phyloP scores from a whole-genome alignment of 1,140 invertebrate genomes.

The Lanistes nyassanus region DNA sequence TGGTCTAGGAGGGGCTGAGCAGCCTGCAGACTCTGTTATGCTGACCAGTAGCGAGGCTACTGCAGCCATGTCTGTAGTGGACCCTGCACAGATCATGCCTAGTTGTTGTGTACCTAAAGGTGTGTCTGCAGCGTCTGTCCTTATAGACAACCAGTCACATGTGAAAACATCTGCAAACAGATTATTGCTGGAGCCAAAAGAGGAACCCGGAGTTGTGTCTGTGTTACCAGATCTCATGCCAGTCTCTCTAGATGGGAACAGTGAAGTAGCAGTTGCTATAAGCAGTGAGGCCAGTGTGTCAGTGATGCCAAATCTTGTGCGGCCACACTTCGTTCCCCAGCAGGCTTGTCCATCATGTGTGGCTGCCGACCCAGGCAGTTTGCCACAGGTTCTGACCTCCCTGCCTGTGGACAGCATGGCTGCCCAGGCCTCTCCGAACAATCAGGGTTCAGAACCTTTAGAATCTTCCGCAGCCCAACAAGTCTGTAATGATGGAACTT shows the following conservation, averaged over 20 bases:
- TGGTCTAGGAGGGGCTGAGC: background rate
- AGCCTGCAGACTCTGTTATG: background rate
- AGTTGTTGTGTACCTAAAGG: background rate
- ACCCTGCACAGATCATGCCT: conserved; percentile 1
- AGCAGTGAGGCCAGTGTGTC: background rate
- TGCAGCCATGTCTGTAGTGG: background rate
- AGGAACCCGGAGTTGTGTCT: background rate
- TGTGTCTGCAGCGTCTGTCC: background rate
- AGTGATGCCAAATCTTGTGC: conserved; percentile 5
- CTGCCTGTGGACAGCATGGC: background rate
- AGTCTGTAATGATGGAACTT: conserved; percentile 23
- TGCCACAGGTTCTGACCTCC: background rate
- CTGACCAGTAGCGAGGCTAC: background rate
- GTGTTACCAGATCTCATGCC: background rate
- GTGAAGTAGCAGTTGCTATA: background rate
- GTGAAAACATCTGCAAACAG: background rate
- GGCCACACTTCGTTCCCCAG: background rate
- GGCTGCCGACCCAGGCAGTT: too few species aligned
- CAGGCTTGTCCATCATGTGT: too few species aligned
- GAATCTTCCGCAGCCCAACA: background rate
- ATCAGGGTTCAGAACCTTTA: background rate
- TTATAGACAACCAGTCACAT: background rate
- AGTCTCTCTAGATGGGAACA: background rate
- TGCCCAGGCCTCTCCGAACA: background rate
- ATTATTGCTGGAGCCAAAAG: conserved; percentile 12